Evolutionary conservation across 2,888 invertebrate genomes (phyloP).

Genomic region (Sinohyriopsis cumingii): DNA sequence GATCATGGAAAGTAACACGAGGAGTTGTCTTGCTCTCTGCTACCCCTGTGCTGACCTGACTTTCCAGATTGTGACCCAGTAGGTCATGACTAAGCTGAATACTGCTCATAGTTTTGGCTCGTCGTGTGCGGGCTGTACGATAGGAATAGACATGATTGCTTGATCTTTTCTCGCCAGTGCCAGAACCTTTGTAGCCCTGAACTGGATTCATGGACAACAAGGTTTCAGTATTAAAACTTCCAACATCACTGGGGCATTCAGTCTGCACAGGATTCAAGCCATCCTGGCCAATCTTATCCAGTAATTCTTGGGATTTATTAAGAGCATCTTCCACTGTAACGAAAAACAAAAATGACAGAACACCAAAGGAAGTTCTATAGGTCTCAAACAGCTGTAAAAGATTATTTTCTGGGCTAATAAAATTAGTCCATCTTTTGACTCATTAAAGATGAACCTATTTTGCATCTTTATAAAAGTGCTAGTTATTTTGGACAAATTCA

Average conservation of each 20-base stretch:
- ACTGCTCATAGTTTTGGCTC: constrained; percentile 42
- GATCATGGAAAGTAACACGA: constrained; percentile 28
- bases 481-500: too few species aligned
- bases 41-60: constrained; percentile 15
- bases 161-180: constrained; percentile 1
- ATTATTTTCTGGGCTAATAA: too few species aligned
- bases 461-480: too few species aligned
- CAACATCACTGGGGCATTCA: constrained; percentile 47
- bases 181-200: constrained; percentile 16
- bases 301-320: constrained; percentile 45
- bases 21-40: constrained; percentile 5
- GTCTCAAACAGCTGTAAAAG: not conserved
- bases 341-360: constrained; percentile 8
- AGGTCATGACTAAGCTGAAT: constrained; percentile 35
- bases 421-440: too few species aligned
- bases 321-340: constrained; percentile 52
- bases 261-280: constrained; percentile 22
- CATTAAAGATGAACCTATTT: too few species aligned
- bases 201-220: constrained; percentile 47
- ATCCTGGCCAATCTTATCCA: constrained; percentile 39
- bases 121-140: constrained; percentile 32
- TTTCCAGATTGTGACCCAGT: constrained; percentile 16
- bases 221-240: constrained; percentile 48
- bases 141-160: constrained; percentile 52
- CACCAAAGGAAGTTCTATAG: not conserved